Base-by-base conservation (phyloP, 2,797 vertebrate genomes). In the Distichodus sexfasciatus region DNA sequence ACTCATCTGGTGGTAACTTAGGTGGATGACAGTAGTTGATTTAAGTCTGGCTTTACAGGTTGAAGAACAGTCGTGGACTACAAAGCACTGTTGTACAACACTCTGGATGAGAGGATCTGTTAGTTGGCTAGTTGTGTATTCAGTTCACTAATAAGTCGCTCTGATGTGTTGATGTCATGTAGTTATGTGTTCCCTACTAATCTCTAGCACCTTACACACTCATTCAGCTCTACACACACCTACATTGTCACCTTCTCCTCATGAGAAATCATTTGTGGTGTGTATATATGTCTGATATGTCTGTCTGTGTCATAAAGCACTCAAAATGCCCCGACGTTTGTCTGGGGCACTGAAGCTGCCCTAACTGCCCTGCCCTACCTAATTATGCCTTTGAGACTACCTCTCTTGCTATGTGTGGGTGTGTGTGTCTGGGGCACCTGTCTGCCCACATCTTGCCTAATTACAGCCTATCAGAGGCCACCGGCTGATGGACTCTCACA, bases 301-400 rank as follows among this genome's bases (percentile, higher is more conserved):
- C 85, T 85, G 83, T 65, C 61, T 6, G 64, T 80, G 79, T 86
- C 81, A 87, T 86, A 80, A 82, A 69, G 83, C 83, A 76, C n/a
- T 77, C 74, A 53, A 11, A 55, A 84, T 74, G 61, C 68, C 76
- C 87, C 86, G 40, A 24, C 51, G 23, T 65, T 23, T 51, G 62
- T 65, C 62, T 51, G 35, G 63, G 62, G 62, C 62, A 51, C 62
- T 65, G 35, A 65, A 51, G 33, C 46, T 65, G 35, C 33, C 46
- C 6, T 28, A n/a, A 26, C 26, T 51, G 48, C 26, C 48, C 14
- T 15, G 12, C 26, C 62, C 35, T 71, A 51, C 73, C 53, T 74
- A 72, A 63, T 47, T 38, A 48, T 35, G 17, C 41, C 44, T 69
- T n/a, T 8, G 66, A 47, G 53, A 58, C 33, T 50, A 17, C 51